Base-by-base conservation (phyloP, 1,140 invertebrate genomes). In the Macrotrachela quadricornifera region DNA sequence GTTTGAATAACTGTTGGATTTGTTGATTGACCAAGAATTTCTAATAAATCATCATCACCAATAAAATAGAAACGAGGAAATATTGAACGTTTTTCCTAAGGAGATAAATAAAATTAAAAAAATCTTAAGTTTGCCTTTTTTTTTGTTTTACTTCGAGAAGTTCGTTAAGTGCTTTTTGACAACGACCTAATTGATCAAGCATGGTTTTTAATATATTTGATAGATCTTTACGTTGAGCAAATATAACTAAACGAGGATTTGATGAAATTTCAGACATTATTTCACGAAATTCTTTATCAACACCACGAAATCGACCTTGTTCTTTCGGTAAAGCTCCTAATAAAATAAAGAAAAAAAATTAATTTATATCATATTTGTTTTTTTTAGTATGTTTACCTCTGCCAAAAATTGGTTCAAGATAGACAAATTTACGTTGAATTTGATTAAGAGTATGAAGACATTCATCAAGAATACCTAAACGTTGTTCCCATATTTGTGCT, bases 11-110 rank as follows among this genome's bases (percentile, higher is more conserved):
- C 80, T 49, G 77, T 77, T 48, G 80, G 80, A 61, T 85, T 85
- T 0, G 81, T 84, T 0, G 74, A 65, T 68, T 88, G 84, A 0
- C 85, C 85, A 0, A 91, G 71, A 49, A 96, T 77, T 72, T 95
- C 87, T 36, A 96, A 68, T 40, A 96, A 72, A 72, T 96, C 90
- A 63, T 95, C 90, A 64, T 96, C 90, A 59, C 86, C 87, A 57
- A 96, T 75, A 63, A 96, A 96, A 63, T 92, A 92, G 60, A 96
- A 82, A 59, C 91, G 74, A 6, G 92, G 87, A 73, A 97, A 99
- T 38, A 79, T 75, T 0, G 80, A 79, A 54, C 92, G 74, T 70
- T 95, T 97, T 60, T 88, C 84, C 83, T 90, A 73, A 63, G 59
- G 55, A 54, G 50, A 38, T 55, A 49, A 39, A 42, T 37, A 18